These are phyloP conservation scores for Natator depressus DNA, from an alignment of 2,113 vertebrate genomes.

Conservation along the genomic window DNA sequence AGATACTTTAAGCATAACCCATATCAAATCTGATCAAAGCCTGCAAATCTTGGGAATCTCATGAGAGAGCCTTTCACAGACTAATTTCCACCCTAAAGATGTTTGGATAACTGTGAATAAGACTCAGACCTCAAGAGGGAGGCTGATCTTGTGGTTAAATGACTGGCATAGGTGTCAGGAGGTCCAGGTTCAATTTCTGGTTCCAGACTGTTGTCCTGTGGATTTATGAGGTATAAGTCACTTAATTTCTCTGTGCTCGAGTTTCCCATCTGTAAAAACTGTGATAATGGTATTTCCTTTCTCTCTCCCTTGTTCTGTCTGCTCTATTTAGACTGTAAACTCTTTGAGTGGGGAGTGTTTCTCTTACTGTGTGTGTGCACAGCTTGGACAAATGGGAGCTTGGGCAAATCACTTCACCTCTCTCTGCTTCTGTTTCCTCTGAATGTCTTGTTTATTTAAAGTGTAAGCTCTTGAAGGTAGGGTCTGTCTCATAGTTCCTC, in stretches of 20 bases:
- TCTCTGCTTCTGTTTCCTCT: background rate
- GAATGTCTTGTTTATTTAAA: background rate
- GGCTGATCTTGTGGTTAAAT: background rate
- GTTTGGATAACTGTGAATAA: accelerated
- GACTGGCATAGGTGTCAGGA: background rate
- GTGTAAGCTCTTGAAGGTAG: background rate
- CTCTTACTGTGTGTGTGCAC: background rate
- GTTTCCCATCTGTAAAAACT: background rate
- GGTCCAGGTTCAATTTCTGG: background rate
- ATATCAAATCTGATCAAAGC: background rate
- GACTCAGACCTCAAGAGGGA: background rate
- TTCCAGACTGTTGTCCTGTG: background rate
- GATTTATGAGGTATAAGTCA: background rate
- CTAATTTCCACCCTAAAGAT: background rate
- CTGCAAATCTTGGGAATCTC: accelerated
- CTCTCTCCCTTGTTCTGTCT: background rate
- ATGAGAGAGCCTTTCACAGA: accelerated
- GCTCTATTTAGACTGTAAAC: background rate
- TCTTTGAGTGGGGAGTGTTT: background rate
- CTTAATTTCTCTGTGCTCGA: background rate
- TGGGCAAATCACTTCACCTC: background rate
- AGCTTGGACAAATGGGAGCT: background rate
- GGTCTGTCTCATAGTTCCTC: background rate
- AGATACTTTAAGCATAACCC: background rate
- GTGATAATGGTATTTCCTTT: background rate